Percentiles rank a stretch among this genome's conserved stretches.
Evolutionary conservation across 2,888 invertebrate species (phyloP).

Genomic region (Litoditis marina): DNA sequence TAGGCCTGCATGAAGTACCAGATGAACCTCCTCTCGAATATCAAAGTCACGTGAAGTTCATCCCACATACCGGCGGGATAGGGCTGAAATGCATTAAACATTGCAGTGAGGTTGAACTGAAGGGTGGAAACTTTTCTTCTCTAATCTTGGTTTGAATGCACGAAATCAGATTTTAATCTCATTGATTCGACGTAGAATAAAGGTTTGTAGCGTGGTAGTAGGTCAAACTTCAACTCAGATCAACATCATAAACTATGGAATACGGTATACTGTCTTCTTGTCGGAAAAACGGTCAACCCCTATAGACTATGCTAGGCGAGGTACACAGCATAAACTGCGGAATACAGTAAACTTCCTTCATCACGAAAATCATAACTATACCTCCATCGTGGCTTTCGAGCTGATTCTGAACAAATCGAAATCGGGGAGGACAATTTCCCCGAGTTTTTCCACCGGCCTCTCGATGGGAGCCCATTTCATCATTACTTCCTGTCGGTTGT

Average conservation of each 20-base stretch:
- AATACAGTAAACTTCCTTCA: too few relatives aligned
- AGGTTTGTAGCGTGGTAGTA: too few relatives aligned
- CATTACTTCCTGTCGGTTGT: slow-evolving; percentile 46
- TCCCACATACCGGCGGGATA: slow-evolving; percentile 56
- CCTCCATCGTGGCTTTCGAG: slow-evolving; percentile 28
- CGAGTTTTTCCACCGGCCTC: slow-evolving; percentile 29
- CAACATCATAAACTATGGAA: too few relatives aligned
- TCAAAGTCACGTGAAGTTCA: slow-evolving; percentile 46
- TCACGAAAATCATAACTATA: slow-evolving; percentile 3
- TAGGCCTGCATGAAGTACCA: slow-evolving; percentile 59
- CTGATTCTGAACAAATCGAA: slow-evolving; percentile 43
- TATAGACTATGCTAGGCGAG: too few relatives aligned
- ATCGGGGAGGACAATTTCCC: slow-evolving; percentile 45
- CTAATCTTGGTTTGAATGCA: not conserved
- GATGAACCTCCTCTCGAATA: slow-evolving; percentile 46
- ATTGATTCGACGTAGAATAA: too few relatives aligned
- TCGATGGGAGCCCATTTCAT: slow-evolving; percentile 46
- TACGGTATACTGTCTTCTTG: too few relatives aligned
- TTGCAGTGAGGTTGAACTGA: not conserved
- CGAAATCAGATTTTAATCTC: not conserved
- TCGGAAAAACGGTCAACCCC: too few relatives aligned
- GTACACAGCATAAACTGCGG: too few relatives aligned
- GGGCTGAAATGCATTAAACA: slow-evolving; percentile 28
- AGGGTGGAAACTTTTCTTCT: not conserved
- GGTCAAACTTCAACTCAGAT: too few relatives aligned